Evolutionary conservation across 2,888 invertebrate species (phyloP).

Genomic region (Scaptomyza cyrtandrae): DNA sequence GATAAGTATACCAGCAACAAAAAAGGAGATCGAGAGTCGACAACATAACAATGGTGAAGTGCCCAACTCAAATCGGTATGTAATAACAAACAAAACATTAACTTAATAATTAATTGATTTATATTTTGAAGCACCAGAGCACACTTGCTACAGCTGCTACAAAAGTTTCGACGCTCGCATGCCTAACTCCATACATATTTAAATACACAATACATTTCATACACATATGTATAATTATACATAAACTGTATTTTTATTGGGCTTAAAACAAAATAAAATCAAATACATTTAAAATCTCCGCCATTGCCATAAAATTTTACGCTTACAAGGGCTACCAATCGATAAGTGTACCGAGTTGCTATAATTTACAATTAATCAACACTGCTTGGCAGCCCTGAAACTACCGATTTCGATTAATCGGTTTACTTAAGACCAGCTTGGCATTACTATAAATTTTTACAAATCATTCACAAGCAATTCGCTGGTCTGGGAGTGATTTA

Average conservation of each 20-base stretch:
- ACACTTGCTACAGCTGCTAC: constrained; percentile 62
- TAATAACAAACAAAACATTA: neutral
- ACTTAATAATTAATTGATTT: neutral
- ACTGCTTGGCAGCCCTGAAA: neutral
- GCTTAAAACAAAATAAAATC: neutral
- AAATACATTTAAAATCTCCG: constrained; percentile 8
- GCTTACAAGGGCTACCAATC: constrained; percentile 2
- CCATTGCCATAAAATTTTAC: neutral
- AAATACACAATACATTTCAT: neutral
- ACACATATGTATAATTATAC: neutral
- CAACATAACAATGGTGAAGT: constrained; percentile 47
- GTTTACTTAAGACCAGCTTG: constrained; percentile 61
- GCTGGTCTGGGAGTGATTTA: constrained; percentile 56
- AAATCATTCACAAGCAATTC: constrained; percentile 21
- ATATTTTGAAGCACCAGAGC: constrained; percentile 48
- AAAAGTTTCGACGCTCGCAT: constrained; percentile 55
- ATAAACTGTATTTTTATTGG: neutral
- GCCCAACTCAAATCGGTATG: constrained; percentile 50
- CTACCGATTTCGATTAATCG: constrained; percentile 14
- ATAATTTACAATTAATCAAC: constrained; percentile 16
- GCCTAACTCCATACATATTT: constrained; percentile 8
- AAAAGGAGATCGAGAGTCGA: constrained; percentile 65
- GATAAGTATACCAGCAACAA: constrained; percentile 51
- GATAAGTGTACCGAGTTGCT: neutral
- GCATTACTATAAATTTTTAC: constrained; percentile 61